Percentiles rank a stretch among this genome's conserved stretches.
Conservation (phyloP, 2,797 vertebrate species). For the Pantherophis alleghaniensis region DNA sequence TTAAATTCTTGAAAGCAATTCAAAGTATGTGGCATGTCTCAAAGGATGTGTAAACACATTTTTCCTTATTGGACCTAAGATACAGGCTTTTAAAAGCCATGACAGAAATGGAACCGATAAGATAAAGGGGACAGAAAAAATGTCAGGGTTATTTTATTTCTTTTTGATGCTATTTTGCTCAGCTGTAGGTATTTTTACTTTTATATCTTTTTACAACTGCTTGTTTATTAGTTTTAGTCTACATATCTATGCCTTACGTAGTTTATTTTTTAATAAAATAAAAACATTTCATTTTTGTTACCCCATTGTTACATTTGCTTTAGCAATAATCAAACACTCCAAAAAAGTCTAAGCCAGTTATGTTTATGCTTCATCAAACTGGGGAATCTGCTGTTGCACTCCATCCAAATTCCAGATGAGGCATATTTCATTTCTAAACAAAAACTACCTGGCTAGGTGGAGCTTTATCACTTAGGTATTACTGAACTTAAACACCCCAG, state of each 20-base stretch:
- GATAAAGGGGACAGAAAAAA: background rate
- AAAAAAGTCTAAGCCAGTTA: background rate
- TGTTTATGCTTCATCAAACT: background rate
- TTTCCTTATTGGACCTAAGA: background rate
- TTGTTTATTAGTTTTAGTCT: background rate
- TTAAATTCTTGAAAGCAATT: background rate
- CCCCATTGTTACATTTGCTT: background rate
- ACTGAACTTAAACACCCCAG: background rate
- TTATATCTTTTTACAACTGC: background rate
- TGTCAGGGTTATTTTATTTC: background rate
- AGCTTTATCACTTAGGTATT: background rate
- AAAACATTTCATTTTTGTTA: background rate
- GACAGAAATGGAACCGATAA: background rate
- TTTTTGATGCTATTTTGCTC: background rate
- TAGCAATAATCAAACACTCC: background rate
- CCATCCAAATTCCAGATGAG: background rate
- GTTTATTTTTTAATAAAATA: background rate
- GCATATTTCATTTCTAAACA: background rate
- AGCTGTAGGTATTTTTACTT: background rate
- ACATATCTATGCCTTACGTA: background rate
- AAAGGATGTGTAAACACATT: background rate
- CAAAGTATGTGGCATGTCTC: background rate
- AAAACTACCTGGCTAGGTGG: background rate
- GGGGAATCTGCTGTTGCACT: background rate
- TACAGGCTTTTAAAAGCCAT: background rate